Evolutionary conservation across 2,113 vertebrate species (phyloP), one percentile per base, ranked within the genome.

Genomic region (Colaptes auratus): DNA sequence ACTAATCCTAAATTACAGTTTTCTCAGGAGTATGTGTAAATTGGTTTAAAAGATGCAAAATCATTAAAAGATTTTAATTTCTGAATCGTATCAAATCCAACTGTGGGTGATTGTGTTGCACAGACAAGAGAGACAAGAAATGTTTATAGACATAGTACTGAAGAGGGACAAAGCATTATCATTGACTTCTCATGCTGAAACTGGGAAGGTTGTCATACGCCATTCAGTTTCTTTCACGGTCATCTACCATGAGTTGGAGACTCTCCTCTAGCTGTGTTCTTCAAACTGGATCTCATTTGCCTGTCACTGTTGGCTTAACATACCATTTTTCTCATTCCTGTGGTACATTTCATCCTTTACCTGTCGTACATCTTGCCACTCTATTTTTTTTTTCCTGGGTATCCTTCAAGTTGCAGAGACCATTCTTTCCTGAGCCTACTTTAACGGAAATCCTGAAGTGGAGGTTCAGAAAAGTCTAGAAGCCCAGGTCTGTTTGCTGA

Each of bases 11-110:
- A 71, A 70, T 61, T 36, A 46, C 10, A 5, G 33, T 66, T 89
- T 91, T 64, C 8, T 83, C 65, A 81, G 53, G 48, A 67, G 15
- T 69, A n/a, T 56, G 23, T 88, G 52, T 91, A 86, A 91, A 78
- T 78, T 46, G 23, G 10, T 60, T 61, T 82, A 9, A 39, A 65
- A 88, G 85, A 61, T 30, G 18, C 58, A 72, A 95, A 90, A 65
- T 58, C 1, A 89, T 83, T 93, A 86, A 88, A 88, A 95, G 19
- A 48, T 56, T 72, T 88, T 81, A 9, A 65, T 73, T 83, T 93
- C 36, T 65, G 56, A 90, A 60, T 75, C 88, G 25, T 65, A 55
- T 0, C 6, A 28, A 52, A 35, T 82, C 31, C 64, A 67, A 48
- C 33, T 84, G 23, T 82, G 48, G 61, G 61, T 86, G 52, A 83